Base-by-base conservation (phyloP, 1,140 invertebrate species). In the Magallana gigas region DNA sequence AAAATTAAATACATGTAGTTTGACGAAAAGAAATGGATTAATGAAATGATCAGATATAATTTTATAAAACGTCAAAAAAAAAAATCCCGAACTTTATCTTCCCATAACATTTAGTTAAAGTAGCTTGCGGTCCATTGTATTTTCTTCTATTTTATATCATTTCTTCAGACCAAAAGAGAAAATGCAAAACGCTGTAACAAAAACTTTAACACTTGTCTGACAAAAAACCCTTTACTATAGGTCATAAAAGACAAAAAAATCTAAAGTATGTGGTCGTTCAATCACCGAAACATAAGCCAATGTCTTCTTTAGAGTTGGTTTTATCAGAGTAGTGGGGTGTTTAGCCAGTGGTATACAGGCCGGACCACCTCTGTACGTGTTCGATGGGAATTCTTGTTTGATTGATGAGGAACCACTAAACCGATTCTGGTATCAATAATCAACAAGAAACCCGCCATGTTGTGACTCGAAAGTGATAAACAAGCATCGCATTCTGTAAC, bases 391-490 rank as follows among this genome's bases (percentile, higher is more conserved):
- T 76, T 76, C 29, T 12, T 12, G 1, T 64, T 36, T 76, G 68
- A 76, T 76, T 76, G 23, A 76, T 76, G 68, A 76, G 68, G 36
- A 76, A 76, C 68, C 68, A 76, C 68, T 76, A 76, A 76, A 76
- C 68, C 36, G 68, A 11, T 36, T 76, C 68, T 76, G 68, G 68
- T 76, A 76, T 76, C 68, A 76, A 76, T 76, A 76, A 76, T 29
- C 68, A 76, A 76, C 68, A 76, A 76, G 68, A 29, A 76, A 76
- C 23, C 36, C 18, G 68, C 68, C 68, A 76, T 76, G 68, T 76
- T 76, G 18, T 76, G 68, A 76, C 68, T 29, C 23, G 68, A 76
- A 76, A 18, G 23, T 12, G 68, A 76, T 76, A 76, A 76, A 29
- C 18, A 29, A 23, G 14, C 23, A 8, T 76, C 68, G 18, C 11